Base-by-base conservation (phyloP, 2,113 vertebrate species). In the Myrmecophaga tridactyla region DNA sequence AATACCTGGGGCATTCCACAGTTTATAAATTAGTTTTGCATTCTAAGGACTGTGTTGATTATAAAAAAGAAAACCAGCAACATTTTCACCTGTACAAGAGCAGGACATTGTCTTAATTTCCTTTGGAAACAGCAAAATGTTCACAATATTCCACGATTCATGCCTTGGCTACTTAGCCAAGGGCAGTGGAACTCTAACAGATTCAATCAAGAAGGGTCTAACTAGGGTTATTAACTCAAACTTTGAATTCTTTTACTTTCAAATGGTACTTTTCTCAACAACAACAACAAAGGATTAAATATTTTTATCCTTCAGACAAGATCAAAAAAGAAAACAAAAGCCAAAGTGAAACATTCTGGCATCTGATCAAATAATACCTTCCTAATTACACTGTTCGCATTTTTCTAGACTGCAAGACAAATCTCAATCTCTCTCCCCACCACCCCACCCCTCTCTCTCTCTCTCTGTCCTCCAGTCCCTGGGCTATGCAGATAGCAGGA, bases 231-330 rank as follows among this genome's bases (percentile, higher is more conserved):
- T 13, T 92, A 89, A 94, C 81, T 46, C 41, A 76, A 90, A 73
- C 9, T 63, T 88, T 58, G 2, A 48, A 29, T 41, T 85, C 23
- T 88, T 90, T 82, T 75, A 73, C 31, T 83, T 48, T 80, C 25
- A 43, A 86, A 69, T 17, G 3, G 27, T 11, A 83, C 34, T 67
- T 69, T 73, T 76, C 51, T 92, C 34, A 65, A 62, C 13, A 58
- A 62, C 13, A 58, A 56, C 23, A 73, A 90, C 46, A 88, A 58
- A 90, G 86, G 29, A 94, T 29, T 17, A 17, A 77, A 46, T 58
- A n/a, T 87, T 83, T 82, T 93, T 92, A 63, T 34, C 53, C 51
- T 89, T 83, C 13, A 89, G 39, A 80, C 29, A 90, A 85, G 60
- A 82, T 51, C 81, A 89, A 43, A 86, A 46, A 84, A 36, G 20